Base-by-base conservation (phyloP, 37 sponge, comb jelly and placozoan species). In the Crambe crambe region DNA sequence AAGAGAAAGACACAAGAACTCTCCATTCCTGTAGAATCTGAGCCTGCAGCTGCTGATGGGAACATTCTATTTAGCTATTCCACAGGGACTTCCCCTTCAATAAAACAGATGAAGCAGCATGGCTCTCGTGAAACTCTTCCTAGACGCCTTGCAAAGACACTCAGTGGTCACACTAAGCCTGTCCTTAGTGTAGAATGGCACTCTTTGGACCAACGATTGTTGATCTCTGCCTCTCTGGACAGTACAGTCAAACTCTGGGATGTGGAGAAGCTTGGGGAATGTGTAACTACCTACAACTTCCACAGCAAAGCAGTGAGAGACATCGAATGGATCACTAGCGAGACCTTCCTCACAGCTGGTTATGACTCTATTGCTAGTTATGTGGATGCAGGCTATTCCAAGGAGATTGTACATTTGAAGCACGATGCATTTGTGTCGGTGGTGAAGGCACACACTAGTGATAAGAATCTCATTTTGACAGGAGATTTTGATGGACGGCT, bases 401-500 rank as follows among this genome's bases (percentile, higher is more conserved):
- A 58, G 38, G 42, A 23, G 10, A 57, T 84, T 17, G 6, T 25
- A 26, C 25, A 66, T 32, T 76, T 89, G n/a, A 75, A 68, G 2
- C 91, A 83, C 37, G 57, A 66, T 22, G 75, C 60, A n/a, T 78
- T 65, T 75, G 88, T 94, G 47, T 70, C 95, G 18, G 81, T 81
- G 21, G 1, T 91, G n/a, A 39, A 66, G 18, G 58, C 68, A 0
- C 85, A 91, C 75, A 81, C 85, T 31, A 60, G 17, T 2, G 61
- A 84, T 42, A 81, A 36, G 8, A 70, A 83, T 23, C 22, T 83
- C 20, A 20, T 94, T 64, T 37, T 91, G 29, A 79, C 88, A 42
- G 95, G 95, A n/a, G 79, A 76, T 44, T 87, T 43, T 29, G 62
- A 60, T 41, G 74, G 69, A 29, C 29, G 41, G 18, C 61, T 94